phyloP scores from a whole-genome alignment of 2,113 vertebrate genomes.

The Bubalus kerabau region DNA sequence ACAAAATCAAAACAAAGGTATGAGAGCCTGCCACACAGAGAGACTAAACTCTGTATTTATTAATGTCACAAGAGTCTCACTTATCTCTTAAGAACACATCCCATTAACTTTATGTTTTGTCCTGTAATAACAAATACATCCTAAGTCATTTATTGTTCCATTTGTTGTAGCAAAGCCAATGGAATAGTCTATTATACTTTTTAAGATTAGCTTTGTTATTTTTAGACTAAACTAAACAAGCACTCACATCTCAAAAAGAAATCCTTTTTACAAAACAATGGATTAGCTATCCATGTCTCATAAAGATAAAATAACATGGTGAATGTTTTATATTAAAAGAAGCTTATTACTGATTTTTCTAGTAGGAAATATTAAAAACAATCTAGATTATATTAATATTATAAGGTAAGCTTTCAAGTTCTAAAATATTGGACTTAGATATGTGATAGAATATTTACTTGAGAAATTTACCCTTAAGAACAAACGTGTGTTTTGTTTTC shows the following conservation, averaged over 20 bases:
- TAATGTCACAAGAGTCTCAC: background rate
- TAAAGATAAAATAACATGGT: slow-evolving; percentile 29
- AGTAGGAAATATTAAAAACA: background rate
- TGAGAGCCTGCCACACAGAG: background rate
- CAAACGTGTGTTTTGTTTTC: background rate
- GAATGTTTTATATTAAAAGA: background rate
- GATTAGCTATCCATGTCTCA: slow-evolving; percentile 23
- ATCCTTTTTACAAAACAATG: slow-evolving; percentile 63
- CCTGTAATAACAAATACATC: slow-evolving; percentile 54
- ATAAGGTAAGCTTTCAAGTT: background rate
- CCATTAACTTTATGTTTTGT: slow-evolving; percentile 42
- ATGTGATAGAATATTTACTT: background rate
- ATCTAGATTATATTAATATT: background rate
- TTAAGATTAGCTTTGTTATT: slow-evolving; percentile 61
- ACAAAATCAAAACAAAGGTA: background rate
- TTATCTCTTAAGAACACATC: slow-evolving; percentile 35
- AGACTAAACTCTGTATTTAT: background rate
- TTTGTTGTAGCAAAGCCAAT: slow-evolving; percentile 45
- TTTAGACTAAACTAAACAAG: slow-evolving; percentile 71
- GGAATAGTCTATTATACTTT: slow-evolving; percentile 44
- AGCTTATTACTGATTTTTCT: background rate
- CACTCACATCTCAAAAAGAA: slow-evolving; percentile 54
- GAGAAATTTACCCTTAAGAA: slow-evolving; percentile 4
- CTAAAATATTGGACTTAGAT: background rate
- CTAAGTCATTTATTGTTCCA: slow-evolving; percentile 44